phyloP scores from a whole-genome alignment of 1,140 invertebrate genomes.

The Lepidotrigona ventralis region DNA sequence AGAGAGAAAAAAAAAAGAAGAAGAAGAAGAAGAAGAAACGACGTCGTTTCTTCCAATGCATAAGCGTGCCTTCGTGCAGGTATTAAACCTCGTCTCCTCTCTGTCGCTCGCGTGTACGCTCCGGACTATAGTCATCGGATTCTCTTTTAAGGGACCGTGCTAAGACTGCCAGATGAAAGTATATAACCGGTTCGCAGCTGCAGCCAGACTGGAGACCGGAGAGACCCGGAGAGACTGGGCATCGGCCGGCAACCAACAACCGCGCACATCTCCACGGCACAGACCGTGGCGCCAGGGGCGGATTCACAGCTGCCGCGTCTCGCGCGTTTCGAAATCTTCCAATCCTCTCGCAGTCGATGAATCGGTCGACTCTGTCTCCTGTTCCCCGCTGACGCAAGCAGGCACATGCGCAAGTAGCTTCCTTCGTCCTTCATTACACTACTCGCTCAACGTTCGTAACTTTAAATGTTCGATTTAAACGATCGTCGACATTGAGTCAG shows the following conservation, averaged over 20 bases:
- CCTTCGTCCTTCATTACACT: too few species aligned
- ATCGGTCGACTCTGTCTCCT: too few species aligned
- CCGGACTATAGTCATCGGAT: conserved; percentile 66
- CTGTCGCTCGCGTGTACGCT: conserved; percentile 29
- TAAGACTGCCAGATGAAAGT: conserved; percentile 71
- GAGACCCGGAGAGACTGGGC: conserved; percentile 46
- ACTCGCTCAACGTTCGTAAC: too few species aligned
- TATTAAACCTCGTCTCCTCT: conserved; percentile 60
- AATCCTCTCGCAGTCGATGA: too few species aligned
- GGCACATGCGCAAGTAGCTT: too few species aligned
- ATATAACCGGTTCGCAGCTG: conserved; percentile 78
- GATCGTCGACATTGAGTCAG: too few species aligned
- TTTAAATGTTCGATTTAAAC: too few species aligned
- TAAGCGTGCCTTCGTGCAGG: conserved; percentile 67
- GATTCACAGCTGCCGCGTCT: conserved; percentile 41
- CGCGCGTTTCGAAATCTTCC: conserved; percentile 21
- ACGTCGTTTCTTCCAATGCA: conserved; percentile 64
- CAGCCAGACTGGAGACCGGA: conserved; percentile 67
- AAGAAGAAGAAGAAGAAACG: conserved; percentile 1
- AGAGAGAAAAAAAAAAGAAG: too few species aligned
- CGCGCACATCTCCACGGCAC: conserved; percentile 52
- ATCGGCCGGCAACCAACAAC: conserved; percentile 63
- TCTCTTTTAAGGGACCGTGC: conserved; percentile 74
- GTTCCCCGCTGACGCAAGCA: too few species aligned
- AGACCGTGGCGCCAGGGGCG: conserved; percentile 66